These are phyloP conservation scores for Eurystomus glaucurus DNA, from an alignment of 2,797 vertebrate genomes.

Conservation along the genomic window DNA sequence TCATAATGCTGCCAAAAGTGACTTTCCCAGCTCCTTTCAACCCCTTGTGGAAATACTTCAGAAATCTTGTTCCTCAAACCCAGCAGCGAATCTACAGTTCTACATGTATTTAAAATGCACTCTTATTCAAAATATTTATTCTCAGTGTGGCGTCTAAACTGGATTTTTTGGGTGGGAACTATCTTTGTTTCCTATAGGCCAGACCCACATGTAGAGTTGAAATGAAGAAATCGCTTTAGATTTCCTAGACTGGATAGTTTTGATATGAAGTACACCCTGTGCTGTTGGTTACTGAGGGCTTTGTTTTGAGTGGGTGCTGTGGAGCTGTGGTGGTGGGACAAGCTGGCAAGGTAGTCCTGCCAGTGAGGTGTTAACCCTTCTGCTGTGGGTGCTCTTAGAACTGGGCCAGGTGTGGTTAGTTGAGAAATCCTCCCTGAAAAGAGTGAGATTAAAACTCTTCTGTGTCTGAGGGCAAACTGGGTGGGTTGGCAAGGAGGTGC, in stretches of 20 bases:
- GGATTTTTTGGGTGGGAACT: background rate
- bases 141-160: background rate
- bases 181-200: background rate
- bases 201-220: background rate
- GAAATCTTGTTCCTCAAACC: background rate
- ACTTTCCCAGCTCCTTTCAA: background rate
- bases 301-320: background rate
- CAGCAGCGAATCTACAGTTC: background rate
- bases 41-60: background rate
- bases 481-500: background rate
- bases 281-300: background rate
- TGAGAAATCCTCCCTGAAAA: background rate
- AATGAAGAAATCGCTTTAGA: background rate
- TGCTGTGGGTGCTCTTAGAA: accelerated
- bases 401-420: background rate
- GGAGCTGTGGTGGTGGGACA: background rate
- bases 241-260: background rate
- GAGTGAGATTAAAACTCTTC: background rate
- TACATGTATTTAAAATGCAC: background rate
- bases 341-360: background rate
- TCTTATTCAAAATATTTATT: background rate
- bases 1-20: background rate
- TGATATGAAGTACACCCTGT: background rate
- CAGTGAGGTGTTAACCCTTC: background rate
- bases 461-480: background rate